Evolutionary conservation across 1,140 invertebrate genomes (phyloP).

Genomic region (Drosophila dunni): DNA sequence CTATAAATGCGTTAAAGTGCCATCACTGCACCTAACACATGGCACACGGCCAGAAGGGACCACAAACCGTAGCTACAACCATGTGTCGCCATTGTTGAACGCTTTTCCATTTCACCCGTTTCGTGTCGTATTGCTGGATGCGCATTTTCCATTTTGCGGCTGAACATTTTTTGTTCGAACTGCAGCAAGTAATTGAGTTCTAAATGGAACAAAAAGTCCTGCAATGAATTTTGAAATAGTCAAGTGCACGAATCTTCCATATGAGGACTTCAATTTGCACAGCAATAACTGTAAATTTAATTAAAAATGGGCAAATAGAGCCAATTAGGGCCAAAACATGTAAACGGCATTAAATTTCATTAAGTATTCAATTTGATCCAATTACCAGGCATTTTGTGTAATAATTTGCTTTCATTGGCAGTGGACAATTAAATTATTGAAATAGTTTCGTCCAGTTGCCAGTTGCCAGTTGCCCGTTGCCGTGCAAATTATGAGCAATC

Average conservation of each 20-base stretch:
- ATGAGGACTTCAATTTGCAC: background rate
- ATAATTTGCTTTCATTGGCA: slow-evolving; percentile 1
- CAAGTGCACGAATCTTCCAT: slow-evolving; percentile 8
- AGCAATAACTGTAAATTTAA: slow-evolving; percentile 17
- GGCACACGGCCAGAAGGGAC: background rate
- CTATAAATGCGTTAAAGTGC: too few species aligned
- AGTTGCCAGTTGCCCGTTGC: slow-evolving; percentile 5
- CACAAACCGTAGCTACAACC: background rate
- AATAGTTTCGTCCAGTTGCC: background rate
- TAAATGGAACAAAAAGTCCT: slow-evolving; percentile 25
- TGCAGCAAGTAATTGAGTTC: slow-evolving; percentile 31
- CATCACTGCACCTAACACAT: background rate
- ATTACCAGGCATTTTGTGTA: slow-evolving; percentile 9
- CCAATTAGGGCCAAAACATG: slow-evolving; percentile 1
- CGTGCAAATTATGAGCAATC: slow-evolving; percentile 1
- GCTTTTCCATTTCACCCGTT: background rate
- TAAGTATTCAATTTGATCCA: slow-evolving; percentile 18
- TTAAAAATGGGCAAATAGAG: slow-evolving; percentile 3
- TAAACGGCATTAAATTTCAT: slow-evolving; percentile 10
- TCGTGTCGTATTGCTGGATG: slow-evolving; percentile 18
- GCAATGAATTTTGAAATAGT: slow-evolving; percentile 7
- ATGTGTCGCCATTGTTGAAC: slow-evolving; percentile 31
- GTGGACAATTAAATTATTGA: slow-evolving; percentile 8
- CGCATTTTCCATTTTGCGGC: slow-evolving; percentile 15
- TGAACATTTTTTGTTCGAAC: background rate